phyloP scores from a whole-genome alignment of 2,797 vertebrate species.

The Lagodon rhomboides region DNA sequence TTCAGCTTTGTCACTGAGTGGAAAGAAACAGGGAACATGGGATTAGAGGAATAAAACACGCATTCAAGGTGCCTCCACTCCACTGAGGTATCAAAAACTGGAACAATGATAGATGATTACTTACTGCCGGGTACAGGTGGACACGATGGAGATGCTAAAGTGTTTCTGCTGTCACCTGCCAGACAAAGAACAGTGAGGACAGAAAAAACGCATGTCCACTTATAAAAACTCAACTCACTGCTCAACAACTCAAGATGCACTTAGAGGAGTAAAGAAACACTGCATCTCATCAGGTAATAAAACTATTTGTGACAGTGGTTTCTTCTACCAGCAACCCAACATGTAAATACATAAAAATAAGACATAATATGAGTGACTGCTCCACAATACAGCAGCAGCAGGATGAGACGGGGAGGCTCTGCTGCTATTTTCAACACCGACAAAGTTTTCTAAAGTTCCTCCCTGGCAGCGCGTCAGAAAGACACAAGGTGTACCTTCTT shows the following conservation, averaged over 20 bases:
- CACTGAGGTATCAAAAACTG: background rate
- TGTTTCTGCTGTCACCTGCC: background rate
- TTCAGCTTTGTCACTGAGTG: background rate
- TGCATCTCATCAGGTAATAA: conserved; percentile 8
- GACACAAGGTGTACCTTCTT: conserved; percentile 30
- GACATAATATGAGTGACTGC: conserved; percentile 34
- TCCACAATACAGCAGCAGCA: conserved; percentile 39
- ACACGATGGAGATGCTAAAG: background rate
- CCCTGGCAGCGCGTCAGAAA: conserved; percentile 55
- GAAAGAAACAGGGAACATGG: no score
- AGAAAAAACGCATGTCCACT: background rate
- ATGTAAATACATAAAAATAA: conserved; percentile 37
- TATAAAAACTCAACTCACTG: background rate
- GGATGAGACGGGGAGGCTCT: conserved; percentile 28
- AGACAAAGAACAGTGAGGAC: background rate
- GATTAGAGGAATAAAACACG: no score
- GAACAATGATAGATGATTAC: background rate
- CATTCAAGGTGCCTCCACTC: background rate
- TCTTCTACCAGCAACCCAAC: conserved; percentile 19
- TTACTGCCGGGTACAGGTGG: background rate
- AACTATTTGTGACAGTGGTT: conserved; percentile 20
- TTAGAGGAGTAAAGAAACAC: background rate
- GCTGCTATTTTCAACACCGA: conserved; percentile 66
- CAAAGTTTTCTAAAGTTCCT: conserved; percentile 65
- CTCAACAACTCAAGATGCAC: background rate